Base-by-base conservation (phyloP, 2,888 invertebrate genomes). In the Ormyrus labotus region DNA sequence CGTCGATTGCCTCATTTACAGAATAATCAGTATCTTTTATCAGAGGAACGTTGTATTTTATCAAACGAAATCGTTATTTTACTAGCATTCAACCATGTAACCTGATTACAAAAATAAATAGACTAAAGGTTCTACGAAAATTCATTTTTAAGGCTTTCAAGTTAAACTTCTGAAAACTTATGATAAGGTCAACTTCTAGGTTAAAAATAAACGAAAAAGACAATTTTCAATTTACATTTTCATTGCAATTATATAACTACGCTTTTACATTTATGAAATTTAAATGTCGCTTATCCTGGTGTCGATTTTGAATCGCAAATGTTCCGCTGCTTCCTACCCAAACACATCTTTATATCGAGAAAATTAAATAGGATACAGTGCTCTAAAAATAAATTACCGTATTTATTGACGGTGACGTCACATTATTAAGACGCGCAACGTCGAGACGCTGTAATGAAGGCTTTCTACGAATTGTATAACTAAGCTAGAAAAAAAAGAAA, bases 11-110 rank as follows among this genome's bases (percentile, higher is more conserved):
- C 19, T 75, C 70, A 65, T 60, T 75, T 70, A 60, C 61, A 53
- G 13, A 60, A 79, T 73, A 79, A 73, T 73, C 63, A 68, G 45
- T 71, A 69, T 50, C 67, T 74, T 58, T 65, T 74, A 65, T 74
- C 74, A 50, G 19, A 61, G 10, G 0, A 2, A 45, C 75, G 64
- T 57, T 70, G 45, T 58, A 53, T 70, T 79, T 79, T 61, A 79
- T 69, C 73, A n/a, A 68, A 69, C 47, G 7, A 63, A 73, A 73
- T 74, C 64, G 50, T 68, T 68, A 10, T 57, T 78, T 78, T 51
- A 67, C 55, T 48, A 71, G 45, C 57, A 48, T 65, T 78, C 65
- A 19, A 53, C 51, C 53, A 7, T 60, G 71, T 57, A 78, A 78
- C 60, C 78, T 53, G 67, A 78, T 58, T 60, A 68, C 9, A 58